Conservation (phyloP, 2,113 vertebrate genomes). For the Ptilorrhoa leucosticta region DNA sequence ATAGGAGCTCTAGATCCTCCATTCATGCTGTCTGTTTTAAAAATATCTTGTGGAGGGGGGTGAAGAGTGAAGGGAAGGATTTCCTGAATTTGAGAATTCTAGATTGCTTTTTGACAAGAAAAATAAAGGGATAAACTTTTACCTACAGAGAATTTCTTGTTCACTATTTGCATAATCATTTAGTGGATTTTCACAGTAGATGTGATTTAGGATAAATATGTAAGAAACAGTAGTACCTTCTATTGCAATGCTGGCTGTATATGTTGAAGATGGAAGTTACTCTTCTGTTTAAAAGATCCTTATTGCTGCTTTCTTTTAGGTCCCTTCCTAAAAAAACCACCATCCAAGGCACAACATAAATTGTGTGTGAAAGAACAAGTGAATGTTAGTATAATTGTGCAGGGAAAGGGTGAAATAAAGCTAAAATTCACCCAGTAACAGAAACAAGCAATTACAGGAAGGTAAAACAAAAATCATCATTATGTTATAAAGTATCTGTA, state of each 20-base stretch:
- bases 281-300: not conserved
- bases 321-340: not conserved
- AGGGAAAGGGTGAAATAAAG: not conserved
- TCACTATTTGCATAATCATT: not conserved
- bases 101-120: not conserved
- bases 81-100: not conserved
- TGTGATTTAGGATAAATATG: not conserved
- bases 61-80: not conserved
- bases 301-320: not conserved
- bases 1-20: not conserved
- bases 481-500: not conserved
- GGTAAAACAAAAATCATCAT: not conserved
- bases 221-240: not conserved
- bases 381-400: not conserved
- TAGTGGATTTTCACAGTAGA: not conserved
- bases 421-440: not conserved
- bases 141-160: not conserved
- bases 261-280: not conserved
- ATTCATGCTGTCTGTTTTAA: not conserved
- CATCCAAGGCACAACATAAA: not conserved
- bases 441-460: not conserved
- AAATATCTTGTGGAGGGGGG: not conserved
- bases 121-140: not conserved
- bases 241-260: not conserved
- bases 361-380: not conserved